phyloP scores from a whole-genome alignment of 1,140 invertebrate species.

The Pseudoatta argentina region DNA sequence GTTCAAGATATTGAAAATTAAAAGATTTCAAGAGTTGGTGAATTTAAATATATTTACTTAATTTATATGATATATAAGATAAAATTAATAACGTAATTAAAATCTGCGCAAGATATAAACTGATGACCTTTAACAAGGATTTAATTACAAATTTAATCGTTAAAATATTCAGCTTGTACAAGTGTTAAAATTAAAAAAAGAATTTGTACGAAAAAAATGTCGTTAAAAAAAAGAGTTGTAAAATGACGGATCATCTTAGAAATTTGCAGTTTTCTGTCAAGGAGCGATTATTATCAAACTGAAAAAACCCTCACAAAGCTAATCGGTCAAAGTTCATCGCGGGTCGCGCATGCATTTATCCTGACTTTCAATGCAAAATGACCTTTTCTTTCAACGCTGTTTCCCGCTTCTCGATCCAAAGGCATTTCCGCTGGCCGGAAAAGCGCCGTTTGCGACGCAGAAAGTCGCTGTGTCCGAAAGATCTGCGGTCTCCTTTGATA shows the following conservation, averaged over 20 bases:
- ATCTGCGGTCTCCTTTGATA: constrained; percentile 24
- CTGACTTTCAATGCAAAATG: constrained; percentile 40
- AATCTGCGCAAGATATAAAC: neutral
- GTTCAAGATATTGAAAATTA: neutral
- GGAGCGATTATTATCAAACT: constrained; percentile 20
- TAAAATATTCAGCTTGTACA: neutral
- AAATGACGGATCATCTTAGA: neutral
- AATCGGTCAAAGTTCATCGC: constrained; percentile 58
- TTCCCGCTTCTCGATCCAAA: constrained; percentile 16
- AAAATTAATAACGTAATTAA: neutral
- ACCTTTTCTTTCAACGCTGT: constrained; percentile 18
- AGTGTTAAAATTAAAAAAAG: neutral
- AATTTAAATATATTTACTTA: neutral
- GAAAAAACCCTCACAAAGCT: constrained; percentile 22
- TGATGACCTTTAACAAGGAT: neutral
- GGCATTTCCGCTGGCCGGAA: constrained; percentile 31
- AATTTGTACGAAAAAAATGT: neutral
- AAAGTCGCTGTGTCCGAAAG: constrained; percentile 8
- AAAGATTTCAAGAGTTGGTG: neutral
- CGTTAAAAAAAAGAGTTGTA: neutral
- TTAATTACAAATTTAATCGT: neutral
- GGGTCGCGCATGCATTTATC: constrained; percentile 28
- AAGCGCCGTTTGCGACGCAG: constrained; percentile 14
- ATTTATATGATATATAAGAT: constrained; percentile 2
- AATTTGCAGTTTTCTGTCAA: neutral